Conservation (phyloP, 2,888 invertebrate species). For the Trissonchulus sp. region DNA sequence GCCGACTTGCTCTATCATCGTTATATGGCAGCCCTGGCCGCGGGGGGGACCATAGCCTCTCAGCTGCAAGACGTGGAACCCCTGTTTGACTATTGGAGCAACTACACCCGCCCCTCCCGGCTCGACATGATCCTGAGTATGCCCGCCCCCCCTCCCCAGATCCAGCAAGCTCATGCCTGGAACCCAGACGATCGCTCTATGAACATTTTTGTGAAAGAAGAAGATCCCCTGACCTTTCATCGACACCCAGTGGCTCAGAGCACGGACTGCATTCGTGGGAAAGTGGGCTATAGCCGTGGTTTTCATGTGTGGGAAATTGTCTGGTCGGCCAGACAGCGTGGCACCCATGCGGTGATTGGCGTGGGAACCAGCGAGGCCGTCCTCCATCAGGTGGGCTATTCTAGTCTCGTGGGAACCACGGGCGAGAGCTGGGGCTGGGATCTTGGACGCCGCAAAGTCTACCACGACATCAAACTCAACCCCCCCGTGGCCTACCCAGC, state of each 20-base stretch:
- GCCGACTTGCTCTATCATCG: no score
- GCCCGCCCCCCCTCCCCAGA: constrained; percentile 82
- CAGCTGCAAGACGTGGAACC: no score
- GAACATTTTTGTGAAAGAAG: constrained; percentile 98
- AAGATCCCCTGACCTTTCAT: constrained; percentile 96
- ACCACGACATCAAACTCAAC: constrained; percentile 87
- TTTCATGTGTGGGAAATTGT: constrained; percentile 97
- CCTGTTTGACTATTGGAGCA: no score
- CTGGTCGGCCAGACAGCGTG: constrained; percentile 93
- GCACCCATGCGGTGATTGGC: constrained; percentile 94
- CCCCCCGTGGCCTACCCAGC: constrained; percentile 26
- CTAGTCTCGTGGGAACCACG: constrained; percentile 86
- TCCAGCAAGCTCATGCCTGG: constrained; percentile 74
- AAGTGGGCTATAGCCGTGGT: constrained; percentile 83
- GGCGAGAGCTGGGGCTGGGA: constrained; percentile 99
- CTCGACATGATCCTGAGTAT: constrained; percentile 92
- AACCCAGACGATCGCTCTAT: constrained; percentile 90
- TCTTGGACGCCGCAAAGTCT: constrained; percentile 79
- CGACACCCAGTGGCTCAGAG: constrained; percentile 94
- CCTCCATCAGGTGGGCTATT: constrained; percentile 88
- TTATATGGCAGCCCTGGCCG: no score
- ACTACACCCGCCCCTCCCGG: constrained; percentile 82
- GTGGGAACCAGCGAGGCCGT: constrained; percentile 89
- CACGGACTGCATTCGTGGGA: constrained; percentile 97
- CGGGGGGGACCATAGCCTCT: no score